Evolutionary conservation across 1,140 invertebrate genomes (phyloP), one percentile per base, ranked within the genome.

Genomic region (Pectinophora gossypiella): DNA sequence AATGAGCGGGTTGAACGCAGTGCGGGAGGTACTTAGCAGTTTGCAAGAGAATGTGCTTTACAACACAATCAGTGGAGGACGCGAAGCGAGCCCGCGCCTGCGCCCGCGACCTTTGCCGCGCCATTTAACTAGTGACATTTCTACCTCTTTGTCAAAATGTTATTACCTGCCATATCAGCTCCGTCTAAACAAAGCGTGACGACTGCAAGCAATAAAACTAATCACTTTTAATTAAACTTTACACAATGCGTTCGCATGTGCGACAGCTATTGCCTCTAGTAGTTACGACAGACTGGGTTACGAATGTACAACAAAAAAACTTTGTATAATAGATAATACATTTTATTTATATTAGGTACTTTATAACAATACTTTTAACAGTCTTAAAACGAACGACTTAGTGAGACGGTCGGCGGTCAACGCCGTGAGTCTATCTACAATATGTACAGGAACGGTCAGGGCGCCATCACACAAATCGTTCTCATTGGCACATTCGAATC

Each of bases 291-390:
- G 9, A 12, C 27, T 32, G 27, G 27, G 27, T 32, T 44, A 19
- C 13, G 13, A n/a, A 4, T 19, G 20, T 1, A 6, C 15, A 48
- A 27, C 12, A 48, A 23, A 9, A 48, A 48, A 19, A 21, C 19
- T 45, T 18, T 19, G 20, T 20, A 35, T 68, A 76, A 77, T 76
- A 65, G 64, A 68, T 74, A 77, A 79, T 85, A 76, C 68, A 71
- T 79, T 80, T 80, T 67, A 71, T 78, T 81, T 84, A 85, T 84
- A 84, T 84, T 85, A 85, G 76, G 67, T 84, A 80, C 51, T 76
- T 82, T 76, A 77, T 81, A 83, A 83, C 77, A 86, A 86, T 86
- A 86, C 77, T 84, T 83, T 75, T 84, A 86, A 86, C 83, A 86
- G 80, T 86, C 83, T 86, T 86, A 86, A 73, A 81, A 76, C 73